These are phyloP conservation scores for Erpobdella octoculata DNA, from an alignment of 2,888 invertebrate species.

Conservation along the genomic window DNA sequence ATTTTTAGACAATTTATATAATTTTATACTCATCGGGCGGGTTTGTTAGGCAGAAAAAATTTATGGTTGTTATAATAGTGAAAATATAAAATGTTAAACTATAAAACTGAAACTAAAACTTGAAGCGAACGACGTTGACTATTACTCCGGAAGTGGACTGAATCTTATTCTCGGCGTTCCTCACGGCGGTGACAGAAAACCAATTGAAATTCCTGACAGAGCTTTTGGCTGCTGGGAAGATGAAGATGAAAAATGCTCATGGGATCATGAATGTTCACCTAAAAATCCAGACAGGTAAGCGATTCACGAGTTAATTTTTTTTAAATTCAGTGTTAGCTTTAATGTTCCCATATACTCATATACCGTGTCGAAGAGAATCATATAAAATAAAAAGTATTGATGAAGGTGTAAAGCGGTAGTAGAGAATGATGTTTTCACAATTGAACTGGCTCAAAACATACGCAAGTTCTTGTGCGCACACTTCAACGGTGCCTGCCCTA, in stretches of 20 bases:
- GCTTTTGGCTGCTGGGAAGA: conserved; percentile 29
- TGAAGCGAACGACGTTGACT: conserved; percentile 9
- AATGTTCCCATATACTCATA: too few species aligned
- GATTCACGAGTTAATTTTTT: background rate
- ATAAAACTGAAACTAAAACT: background rate
- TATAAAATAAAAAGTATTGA: background rate
- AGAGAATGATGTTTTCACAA: conserved; percentile 19
- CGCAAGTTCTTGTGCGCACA: conserved; percentile 10
- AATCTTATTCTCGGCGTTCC: conserved; percentile 22
- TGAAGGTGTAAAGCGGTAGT: conserved; percentile 13
- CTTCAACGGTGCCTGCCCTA: conserved; percentile 11
- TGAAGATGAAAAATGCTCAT: conserved; percentile 16
- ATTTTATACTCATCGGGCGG: too few species aligned
- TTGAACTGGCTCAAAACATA: conserved; percentile 15
- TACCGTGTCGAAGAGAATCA: background rate
- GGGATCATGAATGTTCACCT: conserved; percentile 25
- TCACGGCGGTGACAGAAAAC: conserved; percentile 26
- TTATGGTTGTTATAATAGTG: too few species aligned
- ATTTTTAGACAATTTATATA: too few species aligned
- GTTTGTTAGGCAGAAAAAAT: too few species aligned
- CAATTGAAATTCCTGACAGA: conserved; percentile 26
- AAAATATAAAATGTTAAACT: too few species aligned
- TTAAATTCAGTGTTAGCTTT: background rate
- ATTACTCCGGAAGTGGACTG: conserved; percentile 1
- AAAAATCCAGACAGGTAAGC: conserved; percentile 22